Evolutionary conservation across 2,113 vertebrate genomes (phyloP), one percentile per base, ranked within the genome.

Genomic region (Cebidichthys violaceus): DNA sequence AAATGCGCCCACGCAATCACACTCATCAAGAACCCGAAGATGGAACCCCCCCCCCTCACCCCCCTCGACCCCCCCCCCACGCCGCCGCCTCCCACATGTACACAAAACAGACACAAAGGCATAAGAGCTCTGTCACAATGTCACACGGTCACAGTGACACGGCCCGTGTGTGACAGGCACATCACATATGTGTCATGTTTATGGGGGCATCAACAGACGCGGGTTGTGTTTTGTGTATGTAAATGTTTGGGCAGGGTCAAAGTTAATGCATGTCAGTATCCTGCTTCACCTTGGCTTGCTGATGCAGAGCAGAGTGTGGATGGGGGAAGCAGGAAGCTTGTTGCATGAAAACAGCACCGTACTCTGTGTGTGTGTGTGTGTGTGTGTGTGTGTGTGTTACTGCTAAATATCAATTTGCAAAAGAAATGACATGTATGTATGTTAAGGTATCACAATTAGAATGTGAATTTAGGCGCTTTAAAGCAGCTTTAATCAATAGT

Each of bases 151-250:
- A 81, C 86, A 72, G 47, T 86, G 86, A 88, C 88, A 75, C 20
- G 59, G 75, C 68, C 54, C 8, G 14, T 50, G 77, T 71, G 6
- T 91, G 90, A 90, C 91, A 90, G 84, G 71, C 86, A 52, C 70
- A 50, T 91, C 88, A 88, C 83, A 62, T 47, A 84, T 77, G 84
- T 90, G 92, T 93, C 92, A 87, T 87, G 89, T 91, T 90, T 88
- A 86, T 86, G 79, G 76, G 83, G 64, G 70, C 82, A 81, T 87
- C 85, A 57, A 82, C 79, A 79, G 78, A 79, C 57, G 24, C 29
- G 70, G 85, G 78, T 83, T 89, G 81, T 92, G 86, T 91, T 89
- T 87, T 79, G 82, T 87, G 65, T 90, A 92, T 93, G 88, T 90
- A 92, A 91, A 92, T 92, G 79, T 91, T 83, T 84, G 71, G 83